These are phyloP conservation scores for Platycheirus rosarum DNA, from an alignment of 2,888 invertebrate genomes.

Conservation along the genomic window DNA sequence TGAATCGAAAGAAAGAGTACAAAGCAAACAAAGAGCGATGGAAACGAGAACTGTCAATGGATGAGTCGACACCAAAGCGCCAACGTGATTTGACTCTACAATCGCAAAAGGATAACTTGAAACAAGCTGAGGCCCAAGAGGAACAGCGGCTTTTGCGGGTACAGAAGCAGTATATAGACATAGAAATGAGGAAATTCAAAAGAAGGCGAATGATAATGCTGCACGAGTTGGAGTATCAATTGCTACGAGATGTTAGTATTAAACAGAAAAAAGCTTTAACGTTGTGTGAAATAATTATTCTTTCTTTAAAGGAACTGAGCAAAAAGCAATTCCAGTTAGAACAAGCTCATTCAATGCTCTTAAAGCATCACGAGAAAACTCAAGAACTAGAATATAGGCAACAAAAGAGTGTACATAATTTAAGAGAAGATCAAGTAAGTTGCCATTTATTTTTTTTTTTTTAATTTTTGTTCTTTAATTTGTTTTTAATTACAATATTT, in stretches of 20 bases:
- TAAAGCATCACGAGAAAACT: constrained; percentile 98
- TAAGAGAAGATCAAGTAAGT: constrained; percentile 91
- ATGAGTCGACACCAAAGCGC: constrained; percentile 95
- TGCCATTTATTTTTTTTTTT: constrained; percentile 17
- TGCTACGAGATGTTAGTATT: constrained; percentile 90
- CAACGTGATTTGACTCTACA: constrained; percentile 95
- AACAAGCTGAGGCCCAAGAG: constrained; percentile 95
- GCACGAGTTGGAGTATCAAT: constrained; percentile 95
- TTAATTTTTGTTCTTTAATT: constrained; percentile 35
- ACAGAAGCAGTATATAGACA: constrained; percentile 95
- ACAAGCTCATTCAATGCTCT: constrained; percentile 95
- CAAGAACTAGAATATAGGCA: constrained; percentile 98
- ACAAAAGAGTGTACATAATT: constrained; percentile 95
- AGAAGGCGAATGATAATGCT: constrained; percentile 93
- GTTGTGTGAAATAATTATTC: not conserved
- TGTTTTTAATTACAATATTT: constrained; percentile 10
- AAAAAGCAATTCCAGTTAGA: constrained; percentile 97
- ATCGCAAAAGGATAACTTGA: constrained; percentile 95
- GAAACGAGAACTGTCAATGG: constrained; percentile 96
- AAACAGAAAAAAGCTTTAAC: constrained; percentile 10
- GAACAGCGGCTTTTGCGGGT: constrained; percentile 93
- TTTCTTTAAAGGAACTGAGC: constrained; percentile 90
- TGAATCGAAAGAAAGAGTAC: constrained; percentile 98
- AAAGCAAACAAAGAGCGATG: constrained; percentile 97
- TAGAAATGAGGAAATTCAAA: constrained; percentile 95